Evolutionary conservation across 2,888 invertebrate genomes (phyloP).

Genomic region (Zhengitettix transpicula): DNA sequence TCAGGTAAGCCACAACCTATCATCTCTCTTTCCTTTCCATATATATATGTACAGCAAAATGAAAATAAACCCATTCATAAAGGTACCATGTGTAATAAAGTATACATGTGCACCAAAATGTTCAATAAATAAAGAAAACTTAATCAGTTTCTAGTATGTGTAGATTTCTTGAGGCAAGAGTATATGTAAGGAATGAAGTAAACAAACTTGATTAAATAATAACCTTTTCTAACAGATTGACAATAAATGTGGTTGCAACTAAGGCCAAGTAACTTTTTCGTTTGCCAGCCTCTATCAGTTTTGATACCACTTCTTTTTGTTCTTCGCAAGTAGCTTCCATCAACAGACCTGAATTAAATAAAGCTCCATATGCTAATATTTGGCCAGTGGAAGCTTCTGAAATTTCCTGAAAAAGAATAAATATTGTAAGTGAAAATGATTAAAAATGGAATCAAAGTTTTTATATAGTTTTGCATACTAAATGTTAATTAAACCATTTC

Average conservation of each 20-base stretch:
- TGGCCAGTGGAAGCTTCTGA: constrained; percentile 55
- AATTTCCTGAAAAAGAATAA: constrained; percentile 39
- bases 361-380: constrained; percentile 50
- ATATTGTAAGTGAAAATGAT: no score
- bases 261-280: constrained; percentile 44
- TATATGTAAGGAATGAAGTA: no score
- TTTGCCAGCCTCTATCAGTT: constrained; percentile 35
- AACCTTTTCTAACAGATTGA: constrained; percentile 40
- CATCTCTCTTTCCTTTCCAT: no score
- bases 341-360: constrained; percentile 46
- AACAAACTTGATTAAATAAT: constrained; percentile 8
- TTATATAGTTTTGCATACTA: no score
- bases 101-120: no score
- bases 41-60: no score
- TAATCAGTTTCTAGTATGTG: neutral
- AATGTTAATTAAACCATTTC: no score
- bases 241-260: constrained; percentile 40
- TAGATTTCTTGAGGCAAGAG: no score
- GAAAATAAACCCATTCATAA: no score
- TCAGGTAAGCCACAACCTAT: no score
- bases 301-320: constrained; percentile 28
- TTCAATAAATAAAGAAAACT: neutral
- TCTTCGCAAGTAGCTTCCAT: constrained; percentile 32
- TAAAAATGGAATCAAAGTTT: no score
- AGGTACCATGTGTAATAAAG: no score